These are phyloP conservation scores for Mesorhabditis belari DNA, from an alignment of 2,888 invertebrate species.

Conservation along the genomic window DNA sequence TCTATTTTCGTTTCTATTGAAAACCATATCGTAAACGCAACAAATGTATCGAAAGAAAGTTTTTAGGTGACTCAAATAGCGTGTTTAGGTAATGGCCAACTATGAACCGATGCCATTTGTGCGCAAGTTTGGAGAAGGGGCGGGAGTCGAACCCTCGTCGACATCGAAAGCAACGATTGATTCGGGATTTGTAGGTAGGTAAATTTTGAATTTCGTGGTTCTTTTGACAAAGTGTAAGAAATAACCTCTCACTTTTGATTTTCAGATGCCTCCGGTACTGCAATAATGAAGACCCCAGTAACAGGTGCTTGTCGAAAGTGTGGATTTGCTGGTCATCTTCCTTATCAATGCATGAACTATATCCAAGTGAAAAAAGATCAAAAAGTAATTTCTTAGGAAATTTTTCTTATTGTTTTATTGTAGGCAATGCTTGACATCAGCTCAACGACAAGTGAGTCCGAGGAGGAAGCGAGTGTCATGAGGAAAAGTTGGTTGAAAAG, in stretches of 20 bases:
- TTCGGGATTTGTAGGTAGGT: background rate
- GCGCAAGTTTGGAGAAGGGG: conserved; percentile 19
- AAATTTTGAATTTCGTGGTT: background rate
- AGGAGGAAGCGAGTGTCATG: conserved; percentile 43
- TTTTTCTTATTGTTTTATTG: background rate
- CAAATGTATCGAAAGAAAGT: too few relatives aligned
- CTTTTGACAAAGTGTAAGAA: background rate
- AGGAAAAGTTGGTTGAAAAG: background rate
- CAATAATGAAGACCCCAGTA: conserved; percentile 25
- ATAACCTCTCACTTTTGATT: background rate
- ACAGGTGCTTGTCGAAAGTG: conserved; percentile 48
- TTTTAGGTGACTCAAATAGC: too few relatives aligned
- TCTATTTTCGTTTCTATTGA: too few relatives aligned
- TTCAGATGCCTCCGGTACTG: conserved; percentile 26
- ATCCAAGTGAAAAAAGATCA: conserved; percentile 54
- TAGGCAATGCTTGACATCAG: conserved; percentile 54
- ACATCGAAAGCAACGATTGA: conserved; percentile 1
- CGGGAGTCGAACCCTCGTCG: conserved; percentile 1
- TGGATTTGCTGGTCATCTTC: conserved; percentile 56
- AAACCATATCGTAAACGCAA: too few relatives aligned
- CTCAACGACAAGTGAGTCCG: conserved; percentile 57
- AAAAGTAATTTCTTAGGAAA: conserved; percentile 22
- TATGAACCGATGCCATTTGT: conserved; percentile 32
- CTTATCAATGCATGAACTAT: conserved; percentile 57
- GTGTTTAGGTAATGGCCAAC: too few relatives aligned